Percentiles rank a stretch among this genome's conserved stretches.
Conservation (phyloP, 2,888 invertebrate species). For the Nomada goodeniana region DNA sequence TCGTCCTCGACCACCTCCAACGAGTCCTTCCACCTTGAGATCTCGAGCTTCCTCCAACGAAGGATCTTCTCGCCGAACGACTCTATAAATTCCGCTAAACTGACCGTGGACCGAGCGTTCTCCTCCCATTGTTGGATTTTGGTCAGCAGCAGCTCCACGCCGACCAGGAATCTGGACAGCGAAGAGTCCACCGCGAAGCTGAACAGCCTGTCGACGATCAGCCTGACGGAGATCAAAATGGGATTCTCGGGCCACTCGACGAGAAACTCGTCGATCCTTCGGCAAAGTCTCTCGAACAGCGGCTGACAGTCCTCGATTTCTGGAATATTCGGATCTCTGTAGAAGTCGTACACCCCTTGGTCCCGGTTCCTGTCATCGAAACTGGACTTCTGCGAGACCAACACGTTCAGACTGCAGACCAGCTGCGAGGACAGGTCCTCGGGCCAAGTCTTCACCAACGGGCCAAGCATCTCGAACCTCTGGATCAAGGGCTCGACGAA, state of each 20-base stretch:
- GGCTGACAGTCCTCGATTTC: conserved; percentile 91
- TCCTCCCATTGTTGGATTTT: conserved; percentile 96
- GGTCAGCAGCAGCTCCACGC: conserved; percentile 94
- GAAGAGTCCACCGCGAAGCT: conserved; percentile 92
- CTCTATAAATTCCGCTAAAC: conserved; percentile 90
- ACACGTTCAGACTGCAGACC: conserved; percentile 86
- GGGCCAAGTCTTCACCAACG: background rate
- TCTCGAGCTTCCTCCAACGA: conserved; percentile 95
- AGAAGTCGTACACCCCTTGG: conserved; percentile 88
- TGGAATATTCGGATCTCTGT: conserved; percentile 92
- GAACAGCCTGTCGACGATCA: conserved; percentile 88
- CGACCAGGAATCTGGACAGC: conserved; percentile 94
- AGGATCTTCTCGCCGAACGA: conserved; percentile 93
- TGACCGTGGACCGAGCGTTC: conserved; percentile 94
- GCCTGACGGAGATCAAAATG: conserved; percentile 90
- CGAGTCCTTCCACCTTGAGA: conserved; percentile 94
- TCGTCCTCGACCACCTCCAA: conserved; percentile 89
- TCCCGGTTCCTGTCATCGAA: background rate
- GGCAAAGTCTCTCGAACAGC: conserved; percentile 88
- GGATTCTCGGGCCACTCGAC: conserved; percentile 96
- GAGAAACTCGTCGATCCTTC: conserved; percentile 87
- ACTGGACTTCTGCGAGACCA: conserved; percentile 19
- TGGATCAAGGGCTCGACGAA: conserved; percentile 86
- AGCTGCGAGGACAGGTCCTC: conserved; percentile 11
- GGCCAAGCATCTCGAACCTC: conserved; percentile 84